These are phyloP conservation scores for Drosophila rubida DNA, from an alignment of 2,888 invertebrate species.

Conservation along the genomic window DNA sequence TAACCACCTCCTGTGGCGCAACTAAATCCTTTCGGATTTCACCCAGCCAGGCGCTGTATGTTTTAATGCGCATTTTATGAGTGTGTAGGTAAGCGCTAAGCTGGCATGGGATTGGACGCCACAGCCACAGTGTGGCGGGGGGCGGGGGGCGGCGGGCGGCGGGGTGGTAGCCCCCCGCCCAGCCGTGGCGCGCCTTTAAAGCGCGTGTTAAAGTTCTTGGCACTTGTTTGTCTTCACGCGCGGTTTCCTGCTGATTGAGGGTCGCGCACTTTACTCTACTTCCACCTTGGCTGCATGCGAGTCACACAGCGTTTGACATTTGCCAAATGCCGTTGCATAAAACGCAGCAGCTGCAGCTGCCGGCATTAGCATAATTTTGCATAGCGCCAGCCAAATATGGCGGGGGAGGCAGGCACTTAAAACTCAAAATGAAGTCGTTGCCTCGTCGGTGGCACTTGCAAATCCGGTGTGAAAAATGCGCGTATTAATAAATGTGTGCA, in stretches of 20 bases:
- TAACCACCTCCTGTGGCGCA: conserved; percentile 79
- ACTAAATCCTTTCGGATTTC: conserved; percentile 80
- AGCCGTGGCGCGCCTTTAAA: conserved; percentile 54
- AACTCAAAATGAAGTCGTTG: conserved; percentile 77
- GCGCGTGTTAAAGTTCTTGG: conserved; percentile 69
- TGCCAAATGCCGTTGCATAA: conserved; percentile 72
- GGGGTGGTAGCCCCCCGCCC: neutral
- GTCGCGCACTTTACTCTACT: too few species aligned
- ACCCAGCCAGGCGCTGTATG: conserved; percentile 64
- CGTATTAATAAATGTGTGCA: conserved; percentile 69
- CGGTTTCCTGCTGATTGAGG: too few species aligned
- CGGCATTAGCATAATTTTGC: conserved; percentile 80
- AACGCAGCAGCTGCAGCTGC: conserved; percentile 49
- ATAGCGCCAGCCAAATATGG: conserved; percentile 43
- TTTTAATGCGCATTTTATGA: conserved; percentile 80
- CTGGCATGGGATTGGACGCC: conserved; percentile 28
- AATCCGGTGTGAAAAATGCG: conserved; percentile 67
- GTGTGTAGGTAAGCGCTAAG: conserved; percentile 66
- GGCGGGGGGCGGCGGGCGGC: neutral
- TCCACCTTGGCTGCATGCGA: conserved; percentile 49
- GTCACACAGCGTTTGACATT: conserved; percentile 65
- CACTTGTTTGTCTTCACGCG: conserved; percentile 41
- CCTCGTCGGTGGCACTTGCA: conserved; percentile 48
- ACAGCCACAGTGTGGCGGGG: neutral
- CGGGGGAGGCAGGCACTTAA: conserved; percentile 59